Conservation (phyloP, 2,888 invertebrate genomes). For the Portevinia maculata region DNA sequence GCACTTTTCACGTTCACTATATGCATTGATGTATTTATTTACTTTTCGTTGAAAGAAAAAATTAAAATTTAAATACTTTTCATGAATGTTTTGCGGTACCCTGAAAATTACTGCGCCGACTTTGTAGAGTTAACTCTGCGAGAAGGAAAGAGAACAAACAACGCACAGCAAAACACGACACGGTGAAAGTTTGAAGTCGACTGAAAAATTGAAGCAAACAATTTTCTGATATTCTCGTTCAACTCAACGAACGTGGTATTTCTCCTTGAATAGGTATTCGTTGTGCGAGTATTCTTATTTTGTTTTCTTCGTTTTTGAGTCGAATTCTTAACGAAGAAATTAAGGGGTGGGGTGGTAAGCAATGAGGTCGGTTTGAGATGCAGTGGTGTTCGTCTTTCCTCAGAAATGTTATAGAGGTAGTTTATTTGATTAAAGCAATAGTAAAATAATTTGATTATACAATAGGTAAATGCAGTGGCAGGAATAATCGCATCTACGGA, state of each 20-base stretch:
- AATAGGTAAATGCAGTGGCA: too few relatives aligned
- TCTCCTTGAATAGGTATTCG: slow-evolving; percentile 35
- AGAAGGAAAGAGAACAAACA: slow-evolving; percentile 17
- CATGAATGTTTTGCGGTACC: neutral
- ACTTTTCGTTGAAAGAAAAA: slow-evolving; percentile 1
- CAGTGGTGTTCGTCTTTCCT: neutral
- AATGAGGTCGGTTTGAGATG: neutral
- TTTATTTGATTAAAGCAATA: neutral
- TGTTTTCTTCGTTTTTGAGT: slow-evolving; percentile 51
- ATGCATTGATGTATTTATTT: slow-evolving; percentile 11
- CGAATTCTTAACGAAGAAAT: slow-evolving; percentile 60
- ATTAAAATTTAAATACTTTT: neutral
- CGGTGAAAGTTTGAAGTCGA: slow-evolving; percentile 70
- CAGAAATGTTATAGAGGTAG: neutral
- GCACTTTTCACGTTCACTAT: slow-evolving; percentile 21
- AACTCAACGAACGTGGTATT: slow-evolving; percentile 58
- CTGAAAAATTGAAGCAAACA: slow-evolving; percentile 58
- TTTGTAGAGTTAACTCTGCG: slow-evolving; percentile 24
- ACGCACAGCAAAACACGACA: slow-evolving; percentile 21
- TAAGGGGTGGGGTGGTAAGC: neutral
- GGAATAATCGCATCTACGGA: too few relatives aligned
- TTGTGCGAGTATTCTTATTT: slow-evolving; percentile 31
- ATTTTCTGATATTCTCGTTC: slow-evolving; percentile 51
- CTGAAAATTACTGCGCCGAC: slow-evolving; percentile 20
- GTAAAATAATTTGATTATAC: too few relatives aligned